Evolutionary conservation across 2,888 invertebrate species (phyloP), one percentile per base, ranked within the genome.

Genomic region (Xanthorhoe spadicearia): DNA sequence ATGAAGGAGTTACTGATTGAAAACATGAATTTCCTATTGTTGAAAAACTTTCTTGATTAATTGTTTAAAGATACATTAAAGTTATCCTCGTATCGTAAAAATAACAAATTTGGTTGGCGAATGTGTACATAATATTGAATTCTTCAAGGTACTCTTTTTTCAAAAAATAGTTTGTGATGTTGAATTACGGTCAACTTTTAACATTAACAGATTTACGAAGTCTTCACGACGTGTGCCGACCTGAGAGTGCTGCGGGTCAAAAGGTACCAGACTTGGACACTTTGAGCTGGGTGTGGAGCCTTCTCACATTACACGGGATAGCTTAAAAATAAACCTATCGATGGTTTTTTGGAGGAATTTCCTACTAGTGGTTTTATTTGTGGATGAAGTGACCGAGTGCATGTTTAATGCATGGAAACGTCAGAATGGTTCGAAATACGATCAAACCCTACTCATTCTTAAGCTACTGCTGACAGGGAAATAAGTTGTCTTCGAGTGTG

Each of bases 201-300:
- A 18, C 54, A 13, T 17, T 9, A 2, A 5, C 17, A 4, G 13
- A 5, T 54, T 54, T 18, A 13, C 10, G 8, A 38, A 54, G 18
- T 1, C 54, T 28, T 9, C 28, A 32, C 53, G 53, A 53, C 15
- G 53, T 53, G 35, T 35, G 18, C 13, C 17, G 38, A 15, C 32
- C 15, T 35, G 28, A 32, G 53, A 53, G 54, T 17, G 38, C 54
- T 54, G 18, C 10, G 53, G 35, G 32, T 53, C 53, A 53, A 17
- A 53, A 53, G 53, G 35, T 53, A 53, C 23, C 28, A 15, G 10
- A 43, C 35, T 35, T 35, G 32, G 32, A 53, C 38, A 54, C 54
- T 54, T 51, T 17, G 54, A 54, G 18, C 6, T 6, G 18, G 18
- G 38, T 18, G 5, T 18, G 38, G 48, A 6, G 17, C 15, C 3